Percentiles rank a stretch among this genome's conserved stretches.
phyloP scores from a whole-genome alignment of 2,113 vertebrate species.

The Neofelis nebulosa region DNA sequence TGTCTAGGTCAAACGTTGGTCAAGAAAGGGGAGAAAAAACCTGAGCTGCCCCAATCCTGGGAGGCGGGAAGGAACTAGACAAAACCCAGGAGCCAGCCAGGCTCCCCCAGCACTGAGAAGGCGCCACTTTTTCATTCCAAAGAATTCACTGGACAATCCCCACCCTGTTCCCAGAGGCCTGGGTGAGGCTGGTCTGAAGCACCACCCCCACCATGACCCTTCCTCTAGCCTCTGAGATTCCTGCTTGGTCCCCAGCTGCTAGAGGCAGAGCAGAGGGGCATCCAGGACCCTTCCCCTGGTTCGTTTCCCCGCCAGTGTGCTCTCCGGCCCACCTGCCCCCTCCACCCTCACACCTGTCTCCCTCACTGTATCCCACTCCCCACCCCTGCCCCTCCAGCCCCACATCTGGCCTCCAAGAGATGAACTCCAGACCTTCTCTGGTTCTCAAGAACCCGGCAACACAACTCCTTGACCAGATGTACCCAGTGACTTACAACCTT shows the following conservation, averaged over 20 bases:
- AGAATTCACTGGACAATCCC: conserved; percentile 33
- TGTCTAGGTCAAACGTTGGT: not conserved
- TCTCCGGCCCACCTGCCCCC: not conserved
- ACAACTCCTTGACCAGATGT: no score
- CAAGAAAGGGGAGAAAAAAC: not conserved
- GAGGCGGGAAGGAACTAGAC: not conserved
- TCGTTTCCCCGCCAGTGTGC: not conserved
- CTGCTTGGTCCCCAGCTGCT: not conserved
- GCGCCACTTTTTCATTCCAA: conserved; percentile 13
- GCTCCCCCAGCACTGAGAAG: not conserved
- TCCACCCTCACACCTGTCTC: not conserved
- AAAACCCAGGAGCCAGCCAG: not conserved
- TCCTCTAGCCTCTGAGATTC: not conserved
- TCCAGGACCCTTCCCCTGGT: not conserved
- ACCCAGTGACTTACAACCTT: not conserved
- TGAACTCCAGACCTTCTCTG: not conserved
- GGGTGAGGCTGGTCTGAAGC: not conserved
- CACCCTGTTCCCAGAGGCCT: not conserved
- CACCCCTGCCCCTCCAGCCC: not conserved
- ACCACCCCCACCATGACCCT: not conserved
- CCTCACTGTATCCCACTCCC: not conserved
- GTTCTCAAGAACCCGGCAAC: not conserved
- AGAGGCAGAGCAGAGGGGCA: not conserved
- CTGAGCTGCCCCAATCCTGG: not conserved
- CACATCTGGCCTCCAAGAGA: not conserved